Base-by-base conservation (phyloP, 2,113 vertebrate species). In the Malurus elegans region DNA sequence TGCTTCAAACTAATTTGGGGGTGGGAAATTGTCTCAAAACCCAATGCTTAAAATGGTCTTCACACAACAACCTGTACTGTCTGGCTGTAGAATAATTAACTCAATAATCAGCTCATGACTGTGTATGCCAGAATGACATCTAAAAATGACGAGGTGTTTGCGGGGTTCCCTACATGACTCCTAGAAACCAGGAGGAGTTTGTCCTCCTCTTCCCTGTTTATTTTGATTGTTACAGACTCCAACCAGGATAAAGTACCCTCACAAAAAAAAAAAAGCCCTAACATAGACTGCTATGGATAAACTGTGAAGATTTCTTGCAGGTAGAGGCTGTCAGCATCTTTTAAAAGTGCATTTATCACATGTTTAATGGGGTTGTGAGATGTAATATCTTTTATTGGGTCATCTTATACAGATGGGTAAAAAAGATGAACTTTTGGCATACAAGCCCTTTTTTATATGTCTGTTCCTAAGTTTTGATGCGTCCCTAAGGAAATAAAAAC, bases 1-100 rank as follows among this genome's bases (percentile, higher is more conserved):
- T 61, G 25, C 36, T 87, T 84, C 81, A 62, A 40, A 80, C 67
- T 1, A 47, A 47, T 89, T 78, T 81, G 34, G 32, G 56, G 58
- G 10, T 51, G 14, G 26, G 23, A 12, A 78, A 36, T 8, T 18
- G 6, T 67, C 38, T 78, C 50, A 74, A 66, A 80, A 86, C 83
- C 31, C 14, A 62, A 34, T 38, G 34, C 34, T 78, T 71, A 32
- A 67, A 93, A 40, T 44, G 58, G 24, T 8, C 50, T 76, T 53
- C 47, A 31, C 24, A 47, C 34, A 58, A 26, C 28, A 86, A 9
- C 64, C 38, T 71, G 56, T 66, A 20, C 42, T 3, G 2, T 66
- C 51, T 78, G 64, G 16, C 44, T 81, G 70, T 56, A 66, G 61
- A 91, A 96, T 89, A 89, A 89, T 84, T 71, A 92, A 84, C 90